Evolutionary conservation across 2,888 invertebrate genomes (phyloP).

Genomic region (Caenorhabditis zanzibari): DNA sequence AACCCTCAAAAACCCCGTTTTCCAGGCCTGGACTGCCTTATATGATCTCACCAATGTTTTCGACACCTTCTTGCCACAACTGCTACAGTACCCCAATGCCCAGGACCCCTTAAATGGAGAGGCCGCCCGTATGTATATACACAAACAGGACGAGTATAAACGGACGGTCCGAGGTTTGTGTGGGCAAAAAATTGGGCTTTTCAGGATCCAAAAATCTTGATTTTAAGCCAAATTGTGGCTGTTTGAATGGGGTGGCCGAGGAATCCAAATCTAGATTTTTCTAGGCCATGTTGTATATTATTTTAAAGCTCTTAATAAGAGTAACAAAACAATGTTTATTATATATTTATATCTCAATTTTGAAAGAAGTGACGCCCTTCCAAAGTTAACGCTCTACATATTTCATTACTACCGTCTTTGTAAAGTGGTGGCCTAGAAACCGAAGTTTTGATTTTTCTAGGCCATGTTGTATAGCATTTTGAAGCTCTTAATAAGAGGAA

Average conservation of each 20-base stretch:
- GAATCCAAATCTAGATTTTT: background rate
- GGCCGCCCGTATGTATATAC: slow-evolving; percentile 99
- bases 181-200: background rate
- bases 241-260: background rate
- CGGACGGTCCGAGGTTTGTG: slow-evolving; percentile 92
- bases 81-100: slow-evolving; percentile 99
- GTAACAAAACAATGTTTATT: background rate
- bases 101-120: slow-evolving; percentile 99
- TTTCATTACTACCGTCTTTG: too few relatives aligned
- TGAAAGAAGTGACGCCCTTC: background rate
- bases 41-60: slow-evolving; percentile 99
- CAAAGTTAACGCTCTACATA: too few relatives aligned
- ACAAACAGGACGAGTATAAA: slow-evolving; percentile 99
- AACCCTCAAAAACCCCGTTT: background rate
- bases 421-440: too few relatives aligned
- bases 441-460: background rate
- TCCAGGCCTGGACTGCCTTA: slow-evolving; percentile 92
- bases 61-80: slow-evolving; percentile 93
- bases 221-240: background rate
- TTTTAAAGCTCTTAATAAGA: background rate
- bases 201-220: background rate
- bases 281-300: slow-evolving; percentile 7
- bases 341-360: background rate
- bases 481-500: background rate
- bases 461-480: background rate